Evolutionary conservation across 2,888 invertebrate species (phyloP), one percentile per base, ranked within the genome.

Genomic region (Eupithecia inturbata): DNA sequence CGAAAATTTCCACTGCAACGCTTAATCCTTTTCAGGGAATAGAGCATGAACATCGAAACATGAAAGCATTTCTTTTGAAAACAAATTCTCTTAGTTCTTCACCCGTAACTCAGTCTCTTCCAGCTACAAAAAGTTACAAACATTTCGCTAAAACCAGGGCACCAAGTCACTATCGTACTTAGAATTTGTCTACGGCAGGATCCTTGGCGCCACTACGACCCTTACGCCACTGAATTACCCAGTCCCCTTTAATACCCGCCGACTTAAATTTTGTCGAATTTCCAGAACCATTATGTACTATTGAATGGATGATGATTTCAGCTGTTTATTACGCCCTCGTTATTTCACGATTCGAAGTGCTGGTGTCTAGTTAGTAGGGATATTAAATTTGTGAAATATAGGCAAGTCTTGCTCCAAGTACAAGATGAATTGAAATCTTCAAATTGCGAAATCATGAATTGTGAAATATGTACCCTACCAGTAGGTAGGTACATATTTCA

Each of bases 241-340:
- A 77, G 89, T 91, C 93, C 93, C 94, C 93, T 93, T 92, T 92
- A 94, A 94, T 92, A 92, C 91, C 85, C 89, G 88, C 88, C 89
- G 90, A 92, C 91, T 94, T 93, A 94, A 94, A 94, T 93, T 93
- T 92, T 91, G 91, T 92, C 91, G 92, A 94, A 93, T 92, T 94
- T 93, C 91, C 87, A 92, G 90, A 83, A 85, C 89, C 87, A 87
- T 90, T 90, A 91, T 90, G 89, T 89, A 87, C 87, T 85, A 90
- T 92, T 92, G 87, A 89, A 92, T 90, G 89, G 89, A 91, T 73
- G 90, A 92, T 92, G 90, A 92, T 92, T 91, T 90, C 88, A 89
- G 85, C 84, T 85, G 84, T 92, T 93, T 92, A 91, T 90, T 83
- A 85, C 83, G 85, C 83, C 82, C 81, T 81, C 78, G 82, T 81